These are phyloP conservation scores for Odontophorus gujanensis DNA, from an alignment of 2,113 vertebrate genomes.

Conservation along the genomic window DNA sequence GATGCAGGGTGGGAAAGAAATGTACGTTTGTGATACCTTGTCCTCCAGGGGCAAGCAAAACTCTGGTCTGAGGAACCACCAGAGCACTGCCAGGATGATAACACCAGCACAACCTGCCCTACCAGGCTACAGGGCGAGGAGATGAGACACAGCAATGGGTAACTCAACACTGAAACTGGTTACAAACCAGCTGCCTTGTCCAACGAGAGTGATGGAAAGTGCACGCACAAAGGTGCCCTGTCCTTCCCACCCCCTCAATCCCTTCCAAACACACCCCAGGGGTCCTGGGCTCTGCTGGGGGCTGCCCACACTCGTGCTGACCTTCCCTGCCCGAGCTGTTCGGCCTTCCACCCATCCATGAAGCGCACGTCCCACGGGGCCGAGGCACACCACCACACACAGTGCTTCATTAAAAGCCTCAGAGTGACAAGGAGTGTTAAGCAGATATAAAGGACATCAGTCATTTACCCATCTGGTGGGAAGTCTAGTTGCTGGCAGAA, in stretches of 20 bases:
- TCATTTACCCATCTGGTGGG: conserved; percentile 34
- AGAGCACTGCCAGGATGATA: background rate
- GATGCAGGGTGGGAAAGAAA: background rate
- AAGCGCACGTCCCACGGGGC: rapidly evolving
- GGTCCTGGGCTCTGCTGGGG: background rate
- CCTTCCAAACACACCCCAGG: rapidly evolving
- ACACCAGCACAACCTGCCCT: rapidly evolving
- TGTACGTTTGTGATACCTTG: background rate
- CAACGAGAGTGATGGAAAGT: background rate
- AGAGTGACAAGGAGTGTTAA: conserved; percentile 33
- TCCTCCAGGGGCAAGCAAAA: background rate
- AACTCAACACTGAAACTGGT: background rate
- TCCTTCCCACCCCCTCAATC: background rate
- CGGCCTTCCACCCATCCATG: background rate
- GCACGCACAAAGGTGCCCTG: no score
- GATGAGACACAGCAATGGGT: background rate
- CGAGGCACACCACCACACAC: conserved; percentile 2
- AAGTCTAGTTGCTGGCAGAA: conserved; percentile 41
- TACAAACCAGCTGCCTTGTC: background rate
- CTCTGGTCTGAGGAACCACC: rapidly evolving
- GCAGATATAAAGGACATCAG: conserved; percentile 58
- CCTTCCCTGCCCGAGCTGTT: background rate
- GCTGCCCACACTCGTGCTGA: background rate
- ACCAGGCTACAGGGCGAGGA: background rate
- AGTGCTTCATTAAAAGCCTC: background rate